Evolutionary conservation across 2,113 vertebrate genomes (phyloP).

Genomic region (Eulemur macaco): DNA sequence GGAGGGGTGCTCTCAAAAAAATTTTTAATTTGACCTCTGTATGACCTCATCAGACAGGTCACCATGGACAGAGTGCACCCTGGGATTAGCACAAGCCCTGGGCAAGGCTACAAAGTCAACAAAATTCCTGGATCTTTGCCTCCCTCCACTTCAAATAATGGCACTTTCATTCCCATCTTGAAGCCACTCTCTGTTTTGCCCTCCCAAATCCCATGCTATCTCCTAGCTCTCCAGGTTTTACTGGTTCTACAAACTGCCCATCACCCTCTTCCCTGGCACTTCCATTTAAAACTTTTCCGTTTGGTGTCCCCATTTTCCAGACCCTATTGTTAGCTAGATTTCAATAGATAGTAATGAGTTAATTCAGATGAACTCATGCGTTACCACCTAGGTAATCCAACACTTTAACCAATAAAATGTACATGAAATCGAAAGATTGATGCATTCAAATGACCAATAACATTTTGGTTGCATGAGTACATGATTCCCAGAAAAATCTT

Average conservation of each 20-base stretch:
- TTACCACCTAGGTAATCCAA: background rate
- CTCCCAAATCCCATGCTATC: background rate
- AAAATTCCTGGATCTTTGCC: background rate
- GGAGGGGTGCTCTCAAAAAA: background rate
- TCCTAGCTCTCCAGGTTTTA: background rate
- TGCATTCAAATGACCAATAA: slow-evolving; percentile 6
- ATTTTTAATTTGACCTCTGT: slow-evolving; percentile 17
- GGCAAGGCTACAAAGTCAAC: background rate
- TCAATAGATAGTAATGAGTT: background rate
- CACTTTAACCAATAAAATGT: background rate
- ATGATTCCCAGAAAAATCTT: background rate
- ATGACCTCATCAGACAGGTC: background rate
- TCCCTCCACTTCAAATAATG: background rate
- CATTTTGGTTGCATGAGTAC: background rate
- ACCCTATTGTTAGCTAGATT: background rate
- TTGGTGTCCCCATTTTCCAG: background rate
- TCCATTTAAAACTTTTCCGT: slow-evolving; percentile 1
- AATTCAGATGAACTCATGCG: background rate
- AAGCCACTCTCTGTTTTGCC: background rate
- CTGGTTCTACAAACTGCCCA: background rate
- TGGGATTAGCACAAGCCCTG: background rate
- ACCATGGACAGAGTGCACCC: background rate
- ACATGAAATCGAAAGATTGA: background rate
- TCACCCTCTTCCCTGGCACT: background rate
- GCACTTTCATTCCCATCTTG: background rate